Percentiles rank a stretch among this genome's conserved stretches.
Evolutionary conservation across 2,797 vertebrate species (phyloP).

Genomic region (Anas bernieri): DNA sequence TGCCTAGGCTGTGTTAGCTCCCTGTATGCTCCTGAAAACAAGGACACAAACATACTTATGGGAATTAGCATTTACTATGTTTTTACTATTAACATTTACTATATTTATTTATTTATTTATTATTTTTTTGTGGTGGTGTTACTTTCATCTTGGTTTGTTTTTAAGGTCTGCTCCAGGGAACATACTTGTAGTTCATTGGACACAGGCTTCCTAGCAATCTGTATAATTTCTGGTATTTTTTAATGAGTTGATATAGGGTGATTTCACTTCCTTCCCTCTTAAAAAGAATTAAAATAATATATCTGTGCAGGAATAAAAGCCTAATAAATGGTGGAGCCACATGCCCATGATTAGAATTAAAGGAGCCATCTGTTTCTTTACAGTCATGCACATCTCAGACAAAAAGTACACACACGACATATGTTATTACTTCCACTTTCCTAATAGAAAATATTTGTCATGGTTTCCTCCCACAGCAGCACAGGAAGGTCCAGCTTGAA

Average conservation of each 20-base stretch:
- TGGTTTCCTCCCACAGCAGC: constrained; percentile 19
- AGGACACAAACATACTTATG: neutral
- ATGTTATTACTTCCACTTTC: constrained; percentile 60
- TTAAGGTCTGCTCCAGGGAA: neutral
- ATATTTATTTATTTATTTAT: neutral
- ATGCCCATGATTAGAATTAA: constrained; percentile 40
- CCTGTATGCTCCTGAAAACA: neutral
- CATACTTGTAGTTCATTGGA: neutral
- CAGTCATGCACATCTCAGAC: constrained; percentile 51
- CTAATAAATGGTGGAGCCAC: neutral
- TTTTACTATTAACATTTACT: too few relatives aligned
- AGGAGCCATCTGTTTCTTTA: constrained; percentile 67
- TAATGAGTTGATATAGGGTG: neutral
- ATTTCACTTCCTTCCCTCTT: neutral
- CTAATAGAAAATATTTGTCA: constrained; percentile 50
- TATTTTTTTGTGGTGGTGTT: neutral
- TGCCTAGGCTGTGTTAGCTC: neutral
- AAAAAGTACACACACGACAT: constrained; percentile 55
- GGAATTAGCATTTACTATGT: neutral
- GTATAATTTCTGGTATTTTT: neutral
- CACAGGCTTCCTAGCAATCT: neutral
- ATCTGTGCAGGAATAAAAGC: neutral
- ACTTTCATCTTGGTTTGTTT: too few relatives aligned
- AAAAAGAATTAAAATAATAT: neutral
- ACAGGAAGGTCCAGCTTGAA: neutral